Conservation (phyloP, 2,888 invertebrate species). For the Timandra comae region DNA sequence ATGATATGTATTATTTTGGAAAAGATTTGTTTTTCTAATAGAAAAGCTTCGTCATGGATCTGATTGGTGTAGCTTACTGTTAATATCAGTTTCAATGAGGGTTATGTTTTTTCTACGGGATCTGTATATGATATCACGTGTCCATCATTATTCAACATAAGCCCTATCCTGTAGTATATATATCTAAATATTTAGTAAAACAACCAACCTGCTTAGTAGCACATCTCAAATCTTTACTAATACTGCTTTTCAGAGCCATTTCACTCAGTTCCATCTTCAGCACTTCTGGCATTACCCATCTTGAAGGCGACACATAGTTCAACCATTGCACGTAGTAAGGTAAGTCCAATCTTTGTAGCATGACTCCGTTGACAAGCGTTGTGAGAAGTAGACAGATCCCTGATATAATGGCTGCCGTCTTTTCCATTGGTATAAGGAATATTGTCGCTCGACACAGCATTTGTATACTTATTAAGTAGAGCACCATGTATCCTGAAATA, state of each 20-base stretch:
- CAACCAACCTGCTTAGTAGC: conserved; percentile 83
- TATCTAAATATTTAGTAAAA: too few species aligned
- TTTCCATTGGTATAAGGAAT: conserved; percentile 80
- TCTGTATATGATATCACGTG: too few species aligned
- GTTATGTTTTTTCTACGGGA: too few species aligned
- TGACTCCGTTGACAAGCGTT: conserved; percentile 81
- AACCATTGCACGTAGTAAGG: conserved; percentile 81
- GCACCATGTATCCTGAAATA: conserved; percentile 81
- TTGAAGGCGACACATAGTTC: conserved; percentile 81
- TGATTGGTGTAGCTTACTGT: too few species aligned
- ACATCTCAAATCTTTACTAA: conserved; percentile 73
- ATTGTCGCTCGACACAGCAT: conserved; percentile 81
- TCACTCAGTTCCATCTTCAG: conserved; percentile 80
- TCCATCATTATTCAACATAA: too few species aligned
- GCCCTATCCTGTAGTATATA: too few species aligned
- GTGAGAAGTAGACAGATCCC: conserved; percentile 78
- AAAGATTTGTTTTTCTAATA: too few species aligned
- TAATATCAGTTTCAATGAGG: too few species aligned
- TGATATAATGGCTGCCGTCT: conserved; percentile 78
- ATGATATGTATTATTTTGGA: too few species aligned
- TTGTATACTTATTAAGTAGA: conserved; percentile 82
- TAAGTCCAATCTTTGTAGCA: conserved; percentile 81
- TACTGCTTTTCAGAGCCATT: conserved; percentile 76
- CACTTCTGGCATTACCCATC: conserved; percentile 83
- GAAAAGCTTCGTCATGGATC: too few species aligned